Conservation (phyloP, 2,113 vertebrate genomes). For the Piprites chloris region DNA sequence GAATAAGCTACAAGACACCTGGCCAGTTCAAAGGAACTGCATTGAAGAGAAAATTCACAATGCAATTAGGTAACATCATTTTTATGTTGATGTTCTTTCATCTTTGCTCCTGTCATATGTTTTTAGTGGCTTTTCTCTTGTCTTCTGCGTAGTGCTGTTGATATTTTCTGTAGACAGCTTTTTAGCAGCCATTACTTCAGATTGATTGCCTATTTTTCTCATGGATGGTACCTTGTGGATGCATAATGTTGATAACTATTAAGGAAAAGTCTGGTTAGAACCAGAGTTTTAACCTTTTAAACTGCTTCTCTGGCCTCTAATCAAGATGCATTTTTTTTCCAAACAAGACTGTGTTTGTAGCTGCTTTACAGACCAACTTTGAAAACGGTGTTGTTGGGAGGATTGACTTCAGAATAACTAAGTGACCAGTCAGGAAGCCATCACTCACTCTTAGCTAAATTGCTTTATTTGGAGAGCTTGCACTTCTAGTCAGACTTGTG, state of each 20-base stretch:
- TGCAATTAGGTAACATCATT: not conserved
- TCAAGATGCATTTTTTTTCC: not conserved
- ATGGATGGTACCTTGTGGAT: not conserved
- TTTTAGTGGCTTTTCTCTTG: constrained; percentile 13
- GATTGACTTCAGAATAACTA: constrained; percentile 14
- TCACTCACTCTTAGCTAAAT: constrained; percentile 39
- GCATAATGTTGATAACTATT: not conserved
- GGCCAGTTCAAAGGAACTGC: not conserved
- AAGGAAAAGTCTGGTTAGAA: not conserved
- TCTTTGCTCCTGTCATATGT: not conserved
- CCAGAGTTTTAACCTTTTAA: not conserved
- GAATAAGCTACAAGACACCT: not conserved
- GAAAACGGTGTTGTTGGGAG: not conserved
- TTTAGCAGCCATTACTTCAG: constrained; percentile 10
- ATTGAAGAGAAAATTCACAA: not conserved
- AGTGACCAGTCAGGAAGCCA: not conserved
- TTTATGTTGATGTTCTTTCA: not conserved
- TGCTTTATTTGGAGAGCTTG: not conserved
- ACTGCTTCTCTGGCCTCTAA: not conserved
- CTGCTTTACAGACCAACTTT: not conserved
- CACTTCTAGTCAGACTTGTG: not conserved
- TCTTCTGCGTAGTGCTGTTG: not conserved
- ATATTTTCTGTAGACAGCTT: not conserved
- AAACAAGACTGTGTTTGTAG: not conserved
- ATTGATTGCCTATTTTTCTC: not conserved